Percentiles rank a stretch among this genome's conserved stretches.
Conservation (phyloP, 2,797 vertebrate species). For the Peromyscus eremicus region DNA sequence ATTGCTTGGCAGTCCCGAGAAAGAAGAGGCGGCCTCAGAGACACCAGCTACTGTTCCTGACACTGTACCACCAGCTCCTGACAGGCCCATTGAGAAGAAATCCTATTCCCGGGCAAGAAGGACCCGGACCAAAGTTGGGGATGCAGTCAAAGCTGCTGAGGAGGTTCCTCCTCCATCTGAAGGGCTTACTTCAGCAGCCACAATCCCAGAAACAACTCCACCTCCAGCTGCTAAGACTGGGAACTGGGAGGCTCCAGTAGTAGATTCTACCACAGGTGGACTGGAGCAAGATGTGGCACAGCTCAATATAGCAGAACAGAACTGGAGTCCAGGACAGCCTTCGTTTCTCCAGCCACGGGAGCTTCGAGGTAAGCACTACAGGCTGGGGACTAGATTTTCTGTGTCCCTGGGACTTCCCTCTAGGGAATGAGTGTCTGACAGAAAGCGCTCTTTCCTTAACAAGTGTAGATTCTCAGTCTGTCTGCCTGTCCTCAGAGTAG, state of each 20-base stretch:
- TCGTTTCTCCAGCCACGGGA: constrained; percentile 94
- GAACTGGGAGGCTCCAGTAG: constrained; percentile 89
- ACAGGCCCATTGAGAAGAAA: constrained; percentile 95
- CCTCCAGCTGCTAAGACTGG: constrained; percentile 86
- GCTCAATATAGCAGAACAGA: constrained; percentile 93
- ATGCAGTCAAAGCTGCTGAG: constrained; percentile 92
- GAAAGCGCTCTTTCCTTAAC: neutral
- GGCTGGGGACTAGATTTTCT: neutral
- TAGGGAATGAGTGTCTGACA: neutral
- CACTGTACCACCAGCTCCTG: constrained; percentile 84
- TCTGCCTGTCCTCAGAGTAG: neutral
- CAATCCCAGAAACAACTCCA: constrained; percentile 79
- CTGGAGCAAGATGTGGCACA: constrained; percentile 94
- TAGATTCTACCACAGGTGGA: constrained; percentile 88
- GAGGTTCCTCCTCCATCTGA: constrained; percentile 88
- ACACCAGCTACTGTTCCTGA: constrained; percentile 78
- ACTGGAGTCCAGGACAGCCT: constrained; percentile 93
- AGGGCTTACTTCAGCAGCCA: constrained; percentile 80
- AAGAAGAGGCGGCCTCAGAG: constrained; percentile 85
- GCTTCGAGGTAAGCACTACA: constrained; percentile 91
- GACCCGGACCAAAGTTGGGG: constrained; percentile 94
- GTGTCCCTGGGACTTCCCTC: neutral
- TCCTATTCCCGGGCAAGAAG: constrained; percentile 96
- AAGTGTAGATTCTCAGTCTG: neutral
- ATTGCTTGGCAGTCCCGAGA: constrained; percentile 80